These are phyloP conservation scores for Eulemur albifrons DNA, from an alignment of 2,797 vertebrate genomes.

Conservation along the genomic window DNA sequence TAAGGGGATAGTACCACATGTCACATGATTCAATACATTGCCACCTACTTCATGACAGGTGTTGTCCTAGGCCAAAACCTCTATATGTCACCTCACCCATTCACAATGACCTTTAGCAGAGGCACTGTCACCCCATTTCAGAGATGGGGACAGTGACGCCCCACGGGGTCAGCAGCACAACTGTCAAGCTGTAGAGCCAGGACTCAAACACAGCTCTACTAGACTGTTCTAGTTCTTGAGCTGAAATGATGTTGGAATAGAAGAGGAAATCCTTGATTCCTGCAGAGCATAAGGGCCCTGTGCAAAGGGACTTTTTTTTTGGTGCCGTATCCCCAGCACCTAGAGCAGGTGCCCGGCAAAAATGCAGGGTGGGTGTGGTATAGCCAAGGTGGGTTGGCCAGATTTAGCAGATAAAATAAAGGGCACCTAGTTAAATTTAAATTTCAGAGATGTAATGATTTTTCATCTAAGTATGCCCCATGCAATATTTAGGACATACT, in stretches of 20 bases:
- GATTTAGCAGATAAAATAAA: neutral
- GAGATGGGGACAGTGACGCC: accelerated
- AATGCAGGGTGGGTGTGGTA: neutral
- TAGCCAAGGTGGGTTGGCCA: neutral
- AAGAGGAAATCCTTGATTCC: neutral
- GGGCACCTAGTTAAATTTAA: neutral
- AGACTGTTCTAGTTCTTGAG: neutral
- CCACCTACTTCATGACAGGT: neutral
- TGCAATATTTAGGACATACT: neutral
- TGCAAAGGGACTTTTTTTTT: neutral
- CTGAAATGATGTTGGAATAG: neutral
- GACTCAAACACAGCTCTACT: neutral
- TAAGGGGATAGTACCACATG: neutral
- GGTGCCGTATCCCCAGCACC: neutral
- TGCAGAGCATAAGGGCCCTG: neutral
- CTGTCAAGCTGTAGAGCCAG: neutral
- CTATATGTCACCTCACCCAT: neutral
- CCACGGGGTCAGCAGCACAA: too few species aligned
- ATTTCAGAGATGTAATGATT: neutral
- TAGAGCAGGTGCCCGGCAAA: neutral
- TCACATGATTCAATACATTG: neutral
- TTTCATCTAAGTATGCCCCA: neutral
- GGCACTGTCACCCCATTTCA: neutral
- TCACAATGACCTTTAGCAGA: neutral
- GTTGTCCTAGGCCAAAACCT: neutral